Conservation (phyloP, 2,888 invertebrate genomes). For the Phengaris alcon region DNA sequence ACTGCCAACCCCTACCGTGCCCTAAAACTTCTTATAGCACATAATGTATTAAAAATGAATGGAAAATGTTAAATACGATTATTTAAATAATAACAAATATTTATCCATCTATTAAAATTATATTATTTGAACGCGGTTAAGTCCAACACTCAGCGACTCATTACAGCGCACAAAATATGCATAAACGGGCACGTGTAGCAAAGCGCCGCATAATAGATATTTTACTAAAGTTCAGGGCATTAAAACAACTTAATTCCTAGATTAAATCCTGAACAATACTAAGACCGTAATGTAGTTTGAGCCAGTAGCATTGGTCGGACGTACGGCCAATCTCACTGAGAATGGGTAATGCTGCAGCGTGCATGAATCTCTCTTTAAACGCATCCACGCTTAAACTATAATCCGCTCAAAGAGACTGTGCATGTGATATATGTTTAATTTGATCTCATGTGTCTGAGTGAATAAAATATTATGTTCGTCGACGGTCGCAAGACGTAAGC, state of each 20-base stretch:
- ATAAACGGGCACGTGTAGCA: constrained; percentile 8
- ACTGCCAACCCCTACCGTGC: neutral
- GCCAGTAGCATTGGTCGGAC: constrained; percentile 34
- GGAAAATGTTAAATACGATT: neutral
- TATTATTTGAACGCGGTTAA: neutral
- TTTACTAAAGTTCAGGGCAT: constrained; percentile 18
- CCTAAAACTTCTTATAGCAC: neutral
- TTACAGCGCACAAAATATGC: constrained; percentile 18
- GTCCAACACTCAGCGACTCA: neutral
- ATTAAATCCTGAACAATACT: constrained; percentile 34
- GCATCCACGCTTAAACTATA: constrained; percentile 28
- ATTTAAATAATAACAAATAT: neutral
- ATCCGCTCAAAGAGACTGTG: constrained; percentile 32
- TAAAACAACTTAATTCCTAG: constrained; percentile 31
- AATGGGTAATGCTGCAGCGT: constrained; percentile 49
- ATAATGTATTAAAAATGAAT: neutral
- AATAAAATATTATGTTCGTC: neutral
- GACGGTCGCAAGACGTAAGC: neutral
- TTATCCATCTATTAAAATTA: neutral
- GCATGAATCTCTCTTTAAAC: constrained; percentile 32
- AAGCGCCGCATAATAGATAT: constrained; percentile 22
- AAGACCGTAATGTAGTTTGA: constrained; percentile 32
- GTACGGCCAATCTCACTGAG: constrained; percentile 45
- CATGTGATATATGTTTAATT: constrained; percentile 5
- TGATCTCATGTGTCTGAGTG: neutral